phyloP scores from a whole-genome alignment of 2,888 invertebrate species.

The Lepeophtheirus nordmannii region DNA sequence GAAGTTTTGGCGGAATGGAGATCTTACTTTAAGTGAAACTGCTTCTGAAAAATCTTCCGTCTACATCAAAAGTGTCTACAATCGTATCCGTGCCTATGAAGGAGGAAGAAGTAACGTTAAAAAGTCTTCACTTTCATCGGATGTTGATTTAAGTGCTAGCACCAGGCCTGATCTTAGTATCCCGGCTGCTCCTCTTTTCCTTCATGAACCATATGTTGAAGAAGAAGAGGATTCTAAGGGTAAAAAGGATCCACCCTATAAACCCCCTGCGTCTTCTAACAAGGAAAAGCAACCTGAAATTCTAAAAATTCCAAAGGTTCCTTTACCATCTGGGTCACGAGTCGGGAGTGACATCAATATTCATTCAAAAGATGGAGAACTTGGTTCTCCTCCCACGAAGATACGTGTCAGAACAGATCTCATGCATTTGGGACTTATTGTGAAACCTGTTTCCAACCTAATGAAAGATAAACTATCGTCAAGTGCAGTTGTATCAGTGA shows the following conservation, averaged over 20 bases:
- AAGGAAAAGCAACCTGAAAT: background rate
- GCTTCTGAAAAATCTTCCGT: constrained; percentile 57
- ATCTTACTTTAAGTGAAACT: constrained; percentile 53
- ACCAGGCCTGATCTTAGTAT: constrained; percentile 18
- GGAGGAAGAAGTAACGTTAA: constrained; percentile 28
- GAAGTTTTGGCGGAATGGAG: constrained; percentile 66
- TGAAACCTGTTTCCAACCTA: constrained; percentile 1
- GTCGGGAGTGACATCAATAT: background rate
- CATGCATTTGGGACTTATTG: constrained; percentile 21
- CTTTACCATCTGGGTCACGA: background rate
- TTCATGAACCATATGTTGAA: constrained; percentile 13
- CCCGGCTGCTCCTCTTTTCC: constrained; percentile 16
- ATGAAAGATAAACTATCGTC: background rate
- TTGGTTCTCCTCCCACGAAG: constrained; percentile 11
- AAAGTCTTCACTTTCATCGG: constrained; percentile 7
- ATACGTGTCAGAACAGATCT: constrained; percentile 23
- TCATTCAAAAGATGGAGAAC: background rate
- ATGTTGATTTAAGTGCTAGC: constrained; percentile 18
- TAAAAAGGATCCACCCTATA: background rate
- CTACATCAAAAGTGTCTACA: constrained; percentile 64
- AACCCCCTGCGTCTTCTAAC: background rate
- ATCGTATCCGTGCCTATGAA: constrained; percentile 58
- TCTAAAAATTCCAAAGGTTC: constrained; percentile 19
- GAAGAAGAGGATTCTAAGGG: constrained; percentile 5
- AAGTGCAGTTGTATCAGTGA: background rate